Percentiles rank a stretch among this genome's conserved stretches.
phyloP scores from a whole-genome alignment of 2,888 invertebrate genomes.

The Coleophora deauratella region DNA sequence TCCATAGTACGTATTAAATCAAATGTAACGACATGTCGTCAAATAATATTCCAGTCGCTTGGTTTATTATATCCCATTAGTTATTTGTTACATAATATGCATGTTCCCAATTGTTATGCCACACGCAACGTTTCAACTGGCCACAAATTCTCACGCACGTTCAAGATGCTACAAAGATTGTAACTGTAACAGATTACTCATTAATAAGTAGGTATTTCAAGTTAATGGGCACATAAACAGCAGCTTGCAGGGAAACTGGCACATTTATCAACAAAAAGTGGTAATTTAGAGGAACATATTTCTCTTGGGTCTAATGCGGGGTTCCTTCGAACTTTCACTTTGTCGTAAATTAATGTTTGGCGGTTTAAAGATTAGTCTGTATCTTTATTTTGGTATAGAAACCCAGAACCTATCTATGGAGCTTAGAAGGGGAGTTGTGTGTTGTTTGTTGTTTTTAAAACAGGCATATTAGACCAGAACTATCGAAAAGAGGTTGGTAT shows the following conservation, averaged over 20 bases:
- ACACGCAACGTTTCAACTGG: conserved; percentile 4
- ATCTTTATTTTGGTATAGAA: not conserved
- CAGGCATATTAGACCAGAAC: too few species aligned
- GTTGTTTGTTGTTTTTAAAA: too few species aligned
- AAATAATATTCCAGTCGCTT: too few species aligned
- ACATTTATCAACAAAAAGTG: conserved; percentile 69
- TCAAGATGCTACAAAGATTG: conserved; percentile 45
- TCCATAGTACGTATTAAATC: too few species aligned
- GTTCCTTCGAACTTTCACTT: conserved; percentile 39
- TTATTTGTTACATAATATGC: too few species aligned
- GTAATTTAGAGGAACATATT: conserved; percentile 60
- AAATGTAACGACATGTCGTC: too few species aligned
- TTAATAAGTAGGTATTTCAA: conserved; percentile 66
- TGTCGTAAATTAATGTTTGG: conserved; percentile 20
- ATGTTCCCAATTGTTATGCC: conserved; percentile 1
- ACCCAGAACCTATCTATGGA: too few species aligned
- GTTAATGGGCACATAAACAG: conserved; percentile 68
- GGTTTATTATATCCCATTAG: too few species aligned
- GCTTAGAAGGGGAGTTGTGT: too few species aligned
- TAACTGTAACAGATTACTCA: conserved; percentile 64
- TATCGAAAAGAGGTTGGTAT: too few species aligned
- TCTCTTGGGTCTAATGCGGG: conserved; percentile 38
- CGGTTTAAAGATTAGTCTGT: too few species aligned
- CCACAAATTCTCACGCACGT: conserved; percentile 20
- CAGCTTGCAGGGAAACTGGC: conserved; percentile 42